Base-by-base conservation (phyloP, 2,888 invertebrate species). In the Strigamia transsilvanica region DNA sequence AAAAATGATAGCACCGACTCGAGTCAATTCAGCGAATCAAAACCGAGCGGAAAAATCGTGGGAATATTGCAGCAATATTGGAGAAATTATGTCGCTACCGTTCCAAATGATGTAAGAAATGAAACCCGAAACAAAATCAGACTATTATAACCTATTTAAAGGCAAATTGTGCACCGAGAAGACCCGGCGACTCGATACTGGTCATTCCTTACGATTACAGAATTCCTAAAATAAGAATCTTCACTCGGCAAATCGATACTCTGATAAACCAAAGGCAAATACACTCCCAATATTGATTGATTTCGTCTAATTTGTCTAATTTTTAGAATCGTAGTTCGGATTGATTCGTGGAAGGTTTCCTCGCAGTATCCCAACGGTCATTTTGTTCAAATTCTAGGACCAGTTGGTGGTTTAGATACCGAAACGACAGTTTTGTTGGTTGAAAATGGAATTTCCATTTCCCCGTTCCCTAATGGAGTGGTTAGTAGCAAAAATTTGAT, bases 311-410 rank as follows among this genome's bases (percentile, higher is more conserved):
- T 82, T 2, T 38, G 15, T 15, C 46, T 13, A 6, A 6, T 46
- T 46, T 82, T 42, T 46, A 85, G 85, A 34, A 83, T 87, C 80
- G 84, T 87, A 73, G 87, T 87, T 1, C 83, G 87, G 27, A 87
- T 87, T 66, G 87, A 87, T 83, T 85, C 84, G 61, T 87, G 87
- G 87, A 86, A 86, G 23, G 83, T 84, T 13, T 86, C 85, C 73
- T 87, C 87, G 6, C 86, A 86, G 82, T 87, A 87, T 84, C 87
- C 87, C 15, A 86, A 86, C 83, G 87, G 87, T 9, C 87, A 87
- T 83, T 86, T 87, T 85, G 87, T 87, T 6, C 84, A 85, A 80
- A 85, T 85, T 82, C 84, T 87, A 0, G 87, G 87, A 38, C 85
- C 84, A 79, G 86, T 86, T 51, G 87, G 87, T 6, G 85, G 87